These are phyloP conservation scores for Drosophila bocqueti DNA, from an alignment of 1,140 invertebrate genomes.

Conservation along the genomic window DNA sequence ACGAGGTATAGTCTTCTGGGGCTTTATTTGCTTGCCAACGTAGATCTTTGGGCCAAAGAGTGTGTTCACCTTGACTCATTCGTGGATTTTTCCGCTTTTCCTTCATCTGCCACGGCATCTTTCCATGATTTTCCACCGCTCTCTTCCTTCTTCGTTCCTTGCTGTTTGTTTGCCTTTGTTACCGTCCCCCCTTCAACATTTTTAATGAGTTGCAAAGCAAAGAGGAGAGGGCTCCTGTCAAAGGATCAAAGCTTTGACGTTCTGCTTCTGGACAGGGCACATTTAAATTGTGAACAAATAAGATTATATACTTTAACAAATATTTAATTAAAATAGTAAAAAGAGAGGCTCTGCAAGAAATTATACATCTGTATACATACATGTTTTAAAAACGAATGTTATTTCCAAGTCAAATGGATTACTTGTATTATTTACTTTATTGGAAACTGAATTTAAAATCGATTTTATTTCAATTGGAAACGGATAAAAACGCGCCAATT, in stretches of 20 bases:
- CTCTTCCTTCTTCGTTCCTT: not conserved
- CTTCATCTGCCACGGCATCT: conserved; percentile 34
- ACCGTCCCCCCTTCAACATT: conserved; percentile 37
- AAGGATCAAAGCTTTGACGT: conserved; percentile 39
- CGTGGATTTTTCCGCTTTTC: conserved; percentile 37
- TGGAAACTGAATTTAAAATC: conserved; percentile 6
- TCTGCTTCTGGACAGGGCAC: not conserved
- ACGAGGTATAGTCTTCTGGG: conserved; percentile 9
- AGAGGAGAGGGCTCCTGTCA: conserved; percentile 26
- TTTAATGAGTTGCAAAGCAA: conserved; percentile 62
- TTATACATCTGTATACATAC: too few species aligned
- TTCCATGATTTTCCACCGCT: conserved; percentile 19
- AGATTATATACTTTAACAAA: not conserved
- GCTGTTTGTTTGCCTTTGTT: conserved; percentile 42
- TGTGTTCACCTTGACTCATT: conserved; percentile 55
- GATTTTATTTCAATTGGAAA: conserved; percentile 4
- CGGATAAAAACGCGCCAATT: conserved; percentile 25
- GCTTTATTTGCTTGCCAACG: conserved; percentile 37
- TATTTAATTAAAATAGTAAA: not conserved
- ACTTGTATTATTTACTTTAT: not conserved
- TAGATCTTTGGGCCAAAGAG: conserved; percentile 34
- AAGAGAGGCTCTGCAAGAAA: too few species aligned
- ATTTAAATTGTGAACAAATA: not conserved
- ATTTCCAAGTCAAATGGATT: not conserved
- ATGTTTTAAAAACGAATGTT: not conserved